Evolutionary conservation across 2,888 invertebrate species (phyloP), one percentile per base, ranked within the genome.

Genomic region (Melipona beecheii): DNA sequence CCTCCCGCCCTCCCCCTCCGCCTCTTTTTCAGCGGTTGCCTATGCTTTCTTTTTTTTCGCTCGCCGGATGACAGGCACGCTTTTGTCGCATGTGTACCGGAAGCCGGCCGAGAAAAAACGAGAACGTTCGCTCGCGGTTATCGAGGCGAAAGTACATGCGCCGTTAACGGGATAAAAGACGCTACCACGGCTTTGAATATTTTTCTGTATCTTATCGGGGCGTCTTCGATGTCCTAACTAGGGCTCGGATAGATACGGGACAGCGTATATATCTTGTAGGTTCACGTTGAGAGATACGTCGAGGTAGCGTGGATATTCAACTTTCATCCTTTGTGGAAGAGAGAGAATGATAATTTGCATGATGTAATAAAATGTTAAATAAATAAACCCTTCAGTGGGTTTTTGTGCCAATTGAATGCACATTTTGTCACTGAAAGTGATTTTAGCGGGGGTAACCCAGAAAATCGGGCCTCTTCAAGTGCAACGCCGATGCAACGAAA

Each of bases 131-230:
- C 58, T 9, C 71, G 68, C n/a, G 70, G 71, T 80, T 77, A 78
- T 82, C 79, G 72, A 70, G 65, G 54, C 50, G 75, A 27, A 56
- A 50, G 3, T 19, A 15, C 62, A 27, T 27, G 27, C 1, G 75
- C 79, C 75, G 86, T 86, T 82, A 77, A 68, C 52, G 24, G 52
- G 50, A 73, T 65, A 66, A 82, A 78, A 27, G 62, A 31, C 27
- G 74, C 56, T 68, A 24, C 19, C 31, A 43, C 52, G 15, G 52
- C 77, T 75, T 75, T 77, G 68, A 77, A 79, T 84, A 78, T 62
- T 79, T 71, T 65, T 62, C 56, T 75, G 43, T 58, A 69, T 64
- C 72, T 68, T 77, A 83, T 79, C 74, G 52, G 2, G 9, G 24
- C 4, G 52, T n/a, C 58, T 4, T 36, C 17, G 21, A 17, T 43